phyloP scores from a whole-genome alignment of 2,113 vertebrate species.

The Sinocyclocheilus anophthalmus region DNA sequence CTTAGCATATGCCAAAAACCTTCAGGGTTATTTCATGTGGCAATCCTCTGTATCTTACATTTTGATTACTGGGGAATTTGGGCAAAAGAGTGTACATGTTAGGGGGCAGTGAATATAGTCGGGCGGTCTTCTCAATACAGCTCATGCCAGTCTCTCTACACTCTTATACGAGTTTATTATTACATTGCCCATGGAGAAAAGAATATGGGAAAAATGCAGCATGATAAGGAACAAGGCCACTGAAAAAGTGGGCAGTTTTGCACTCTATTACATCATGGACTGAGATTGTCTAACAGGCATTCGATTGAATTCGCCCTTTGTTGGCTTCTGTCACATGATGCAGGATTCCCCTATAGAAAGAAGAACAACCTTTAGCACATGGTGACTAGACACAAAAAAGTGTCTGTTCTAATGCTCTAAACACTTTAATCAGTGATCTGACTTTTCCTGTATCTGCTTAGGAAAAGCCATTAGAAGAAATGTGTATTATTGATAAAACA shows the following conservation, averaged over 20 bases:
- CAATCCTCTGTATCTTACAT: too few relatives aligned
- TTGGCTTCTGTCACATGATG: conserved; percentile 48
- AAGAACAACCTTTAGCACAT: conserved; percentile 41
- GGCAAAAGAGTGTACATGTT: too few relatives aligned
- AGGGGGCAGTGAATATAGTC: too few relatives aligned
- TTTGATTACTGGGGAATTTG: too few relatives aligned
- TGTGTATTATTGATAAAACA: not conserved
- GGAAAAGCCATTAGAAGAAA: not conserved
- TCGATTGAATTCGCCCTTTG: conserved; percentile 50
- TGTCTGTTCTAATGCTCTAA: conserved; percentile 42
- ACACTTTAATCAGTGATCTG: conserved; percentile 23
- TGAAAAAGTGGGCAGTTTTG: conserved; percentile 8
- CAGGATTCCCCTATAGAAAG: conserved; percentile 23
- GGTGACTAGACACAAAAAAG: conserved; percentile 34
- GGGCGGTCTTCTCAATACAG: too few relatives aligned
- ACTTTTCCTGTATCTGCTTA: not conserved
- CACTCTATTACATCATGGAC: conserved; percentile 32
- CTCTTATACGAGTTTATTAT: not conserved
- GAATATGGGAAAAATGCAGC: not conserved
- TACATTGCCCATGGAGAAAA: conserved; percentile 12
- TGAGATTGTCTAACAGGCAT: conserved; percentile 11
- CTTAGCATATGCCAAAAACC: too few relatives aligned
- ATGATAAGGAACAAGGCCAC: not conserved
- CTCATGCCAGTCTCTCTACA: not conserved
- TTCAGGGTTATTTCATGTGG: too few relatives aligned